Conservation (phyloP, 2,888 invertebrate species). For the Drosophila diplacantha region DNA sequence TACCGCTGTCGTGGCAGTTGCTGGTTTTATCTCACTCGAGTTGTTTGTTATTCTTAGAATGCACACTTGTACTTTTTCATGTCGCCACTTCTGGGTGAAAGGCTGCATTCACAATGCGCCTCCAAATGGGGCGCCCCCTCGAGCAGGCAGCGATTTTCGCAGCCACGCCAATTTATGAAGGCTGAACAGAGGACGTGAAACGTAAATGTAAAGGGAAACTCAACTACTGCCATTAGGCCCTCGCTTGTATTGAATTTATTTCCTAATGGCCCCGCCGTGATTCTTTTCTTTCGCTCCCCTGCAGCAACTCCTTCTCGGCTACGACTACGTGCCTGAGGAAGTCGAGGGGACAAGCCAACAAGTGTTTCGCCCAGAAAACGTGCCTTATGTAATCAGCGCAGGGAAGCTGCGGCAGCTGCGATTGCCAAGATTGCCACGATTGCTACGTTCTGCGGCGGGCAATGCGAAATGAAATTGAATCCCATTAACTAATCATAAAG, state of each 20-base stretch:
- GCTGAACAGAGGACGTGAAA: constrained; percentile 10
- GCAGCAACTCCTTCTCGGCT: constrained; percentile 3
- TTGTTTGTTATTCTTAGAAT: constrained; percentile 40
- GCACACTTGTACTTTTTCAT: constrained; percentile 39
- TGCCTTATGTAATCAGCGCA: constrained; percentile 50
- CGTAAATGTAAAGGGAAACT: constrained; percentile 27
- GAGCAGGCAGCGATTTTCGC: constrained; percentile 44
- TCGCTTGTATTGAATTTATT: constrained; percentile 57
- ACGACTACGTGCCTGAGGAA: constrained; percentile 50
- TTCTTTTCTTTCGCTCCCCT: constrained; percentile 26
- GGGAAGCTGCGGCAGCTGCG: constrained; percentile 37
- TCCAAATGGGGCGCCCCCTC: constrained; percentile 32
- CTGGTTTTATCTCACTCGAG: constrained; percentile 40
- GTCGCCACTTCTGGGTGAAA: constrained; percentile 31
- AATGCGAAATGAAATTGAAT: constrained; percentile 58
- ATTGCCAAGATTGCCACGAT: constrained; percentile 20
- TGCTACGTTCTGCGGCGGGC: constrained; percentile 30
- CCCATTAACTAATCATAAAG: constrained; percentile 66
- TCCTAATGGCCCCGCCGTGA: constrained; percentile 58
- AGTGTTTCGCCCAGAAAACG: constrained; percentile 60
- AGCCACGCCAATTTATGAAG: constrained; percentile 25
- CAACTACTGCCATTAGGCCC: constrained; percentile 39
- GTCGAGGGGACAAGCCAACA: constrained; percentile 46
- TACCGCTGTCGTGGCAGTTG: constrained; percentile 5
- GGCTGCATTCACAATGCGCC: constrained; percentile 30